These are phyloP conservation scores for Ophraella communa DNA, from an alignment of 2,888 invertebrate species.

Conservation along the genomic window DNA sequence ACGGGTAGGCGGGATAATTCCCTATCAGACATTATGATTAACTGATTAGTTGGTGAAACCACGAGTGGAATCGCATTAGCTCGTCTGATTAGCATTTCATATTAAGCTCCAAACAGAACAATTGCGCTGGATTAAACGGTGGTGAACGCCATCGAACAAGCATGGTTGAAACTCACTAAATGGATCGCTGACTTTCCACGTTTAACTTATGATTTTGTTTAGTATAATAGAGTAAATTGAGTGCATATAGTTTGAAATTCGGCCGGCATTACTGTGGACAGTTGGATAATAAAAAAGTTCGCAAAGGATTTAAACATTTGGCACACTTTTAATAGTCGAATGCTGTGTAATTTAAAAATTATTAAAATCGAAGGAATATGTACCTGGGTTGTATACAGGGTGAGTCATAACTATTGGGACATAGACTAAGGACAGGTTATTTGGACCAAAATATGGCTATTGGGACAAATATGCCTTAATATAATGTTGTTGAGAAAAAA, in stretches of 20 bases:
- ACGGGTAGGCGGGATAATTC: constrained; percentile 27
- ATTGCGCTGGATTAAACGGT: constrained; percentile 36
- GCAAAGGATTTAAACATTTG: no score
- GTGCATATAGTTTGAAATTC: background rate
- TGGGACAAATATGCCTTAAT: no score
- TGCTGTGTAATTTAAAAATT: no score
- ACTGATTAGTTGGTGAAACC: constrained; percentile 39
- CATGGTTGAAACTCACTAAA: constrained; percentile 8
- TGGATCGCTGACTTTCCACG: constrained; percentile 13
- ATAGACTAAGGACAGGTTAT: no score
- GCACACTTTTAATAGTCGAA: no score
- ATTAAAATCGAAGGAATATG: no score
- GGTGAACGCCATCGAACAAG: background rate
- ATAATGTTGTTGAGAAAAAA: no score
- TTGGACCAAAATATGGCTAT: no score
- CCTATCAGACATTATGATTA: constrained; percentile 43
- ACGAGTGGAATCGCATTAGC: constrained; percentile 37
- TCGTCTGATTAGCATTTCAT: constrained; percentile 42
- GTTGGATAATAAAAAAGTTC: no score
- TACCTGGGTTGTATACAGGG: no score
- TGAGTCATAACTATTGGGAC: no score
- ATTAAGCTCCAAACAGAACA: constrained; percentile 40
- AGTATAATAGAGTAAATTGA: background rate
- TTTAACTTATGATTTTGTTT: constrained; percentile 9
- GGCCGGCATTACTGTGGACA: no score